These are phyloP conservation scores for Cheilosia scutellata DNA, from an alignment of 2,888 invertebrate genomes.

Conservation along the genomic window DNA sequence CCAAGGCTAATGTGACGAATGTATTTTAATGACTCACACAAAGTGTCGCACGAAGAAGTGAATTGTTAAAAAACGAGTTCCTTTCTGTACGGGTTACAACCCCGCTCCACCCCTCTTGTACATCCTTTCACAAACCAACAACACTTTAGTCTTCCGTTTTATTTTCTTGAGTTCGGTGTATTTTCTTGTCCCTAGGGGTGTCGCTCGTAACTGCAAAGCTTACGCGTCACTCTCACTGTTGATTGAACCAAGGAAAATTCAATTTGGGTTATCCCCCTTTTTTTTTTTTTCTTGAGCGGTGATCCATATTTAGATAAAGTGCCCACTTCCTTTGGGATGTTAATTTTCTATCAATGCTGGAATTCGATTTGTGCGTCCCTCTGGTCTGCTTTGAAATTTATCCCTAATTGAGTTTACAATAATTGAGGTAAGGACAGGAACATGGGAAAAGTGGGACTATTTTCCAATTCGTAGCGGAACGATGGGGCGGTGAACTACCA, in stretches of 20 bases:
- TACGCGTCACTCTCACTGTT: constrained; percentile 73
- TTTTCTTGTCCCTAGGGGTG: constrained; percentile 56
- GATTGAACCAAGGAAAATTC: constrained; percentile 73
- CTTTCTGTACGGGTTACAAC: constrained; percentile 24
- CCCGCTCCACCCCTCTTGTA: neutral
- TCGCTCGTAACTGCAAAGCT: constrained; percentile 55
- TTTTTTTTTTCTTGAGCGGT: neutral
- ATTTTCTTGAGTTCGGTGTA: constrained; percentile 54
- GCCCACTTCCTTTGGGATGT: constrained; percentile 73
- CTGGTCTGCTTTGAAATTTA: constrained; percentile 69
- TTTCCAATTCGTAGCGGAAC: too few relatives aligned
- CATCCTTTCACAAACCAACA: constrained; percentile 27
- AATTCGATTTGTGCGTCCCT: constrained; percentile 72
- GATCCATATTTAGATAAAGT: constrained; percentile 66
- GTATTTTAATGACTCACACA: constrained; percentile 59
- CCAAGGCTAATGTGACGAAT: constrained; percentile 40
- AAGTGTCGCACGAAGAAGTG: constrained; percentile 53
- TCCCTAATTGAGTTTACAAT: constrained; percentile 72
- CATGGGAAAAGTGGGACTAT: neutral
- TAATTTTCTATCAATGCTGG: constrained; percentile 71
- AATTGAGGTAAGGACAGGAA: constrained; percentile 63
- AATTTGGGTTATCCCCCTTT: constrained; percentile 65
- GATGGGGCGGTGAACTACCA: too few relatives aligned
- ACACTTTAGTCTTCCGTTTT: constrained; percentile 50
- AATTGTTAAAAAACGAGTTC: constrained; percentile 41